Evolutionary conservation across 1,140 invertebrate species (phyloP).

Genomic region (Eurosta solidaginis): DNA sequence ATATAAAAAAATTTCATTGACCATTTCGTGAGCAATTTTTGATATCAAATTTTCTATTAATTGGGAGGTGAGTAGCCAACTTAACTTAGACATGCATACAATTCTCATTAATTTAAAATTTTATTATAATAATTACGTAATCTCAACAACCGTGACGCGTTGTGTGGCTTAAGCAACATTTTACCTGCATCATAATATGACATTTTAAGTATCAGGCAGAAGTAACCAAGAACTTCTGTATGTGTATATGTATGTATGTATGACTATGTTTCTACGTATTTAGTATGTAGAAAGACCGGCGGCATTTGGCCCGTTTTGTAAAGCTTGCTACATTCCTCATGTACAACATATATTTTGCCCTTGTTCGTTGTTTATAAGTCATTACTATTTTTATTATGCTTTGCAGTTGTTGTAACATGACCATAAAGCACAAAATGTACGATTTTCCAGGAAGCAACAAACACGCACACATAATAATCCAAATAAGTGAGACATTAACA

Average conservation of each 20-base stretch:
- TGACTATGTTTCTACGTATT: background rate
- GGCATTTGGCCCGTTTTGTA: slow-evolving; percentile 17
- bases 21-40: no score
- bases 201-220: background rate
- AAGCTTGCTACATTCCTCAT: background rate
- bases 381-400: background rate
- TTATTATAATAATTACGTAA: slow-evolving; percentile 10
- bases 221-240: background rate
- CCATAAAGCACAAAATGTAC: background rate
- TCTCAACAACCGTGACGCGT: background rate
- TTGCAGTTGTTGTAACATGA: no score
- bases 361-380: background rate
- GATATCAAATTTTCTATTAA: no score
- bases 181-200: background rate
- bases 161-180: slow-evolving; percentile 4
- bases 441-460: slow-evolving; percentile 23
- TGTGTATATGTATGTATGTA: no score
- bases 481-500: slow-evolving; percentile 24
- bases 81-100: background rate
- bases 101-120: background rate
- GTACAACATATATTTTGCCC: background rate
- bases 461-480: background rate
- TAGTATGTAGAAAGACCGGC: background rate
- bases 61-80: no score
- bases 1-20: no score